Evolutionary conservation across 1,140 invertebrate genomes (phyloP).

Genomic region (Ooceraea biroi): DNA sequence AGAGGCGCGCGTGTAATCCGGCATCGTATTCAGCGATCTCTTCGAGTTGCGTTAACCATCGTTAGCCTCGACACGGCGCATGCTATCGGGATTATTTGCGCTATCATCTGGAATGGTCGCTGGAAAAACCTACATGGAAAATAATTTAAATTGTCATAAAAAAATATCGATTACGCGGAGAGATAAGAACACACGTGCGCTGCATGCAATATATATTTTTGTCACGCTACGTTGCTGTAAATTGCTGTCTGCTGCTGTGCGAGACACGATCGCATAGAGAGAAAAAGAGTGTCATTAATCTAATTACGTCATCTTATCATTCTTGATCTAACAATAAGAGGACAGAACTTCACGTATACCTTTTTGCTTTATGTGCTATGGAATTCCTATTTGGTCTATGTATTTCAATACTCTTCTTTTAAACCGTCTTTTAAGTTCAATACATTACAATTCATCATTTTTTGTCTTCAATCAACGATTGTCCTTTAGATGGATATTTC

Average conservation of each 20-base stretch:
- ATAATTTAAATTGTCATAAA: background rate
- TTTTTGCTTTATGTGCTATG: background rate
- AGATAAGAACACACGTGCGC: background rate
- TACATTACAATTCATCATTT: background rate
- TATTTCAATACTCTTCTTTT: no score
- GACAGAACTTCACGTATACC: background rate
- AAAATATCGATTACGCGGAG: background rate
- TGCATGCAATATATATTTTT: background rate
- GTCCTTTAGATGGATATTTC: no score
- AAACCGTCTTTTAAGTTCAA: no score
- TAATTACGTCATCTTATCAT: slow-evolving; percentile 3
- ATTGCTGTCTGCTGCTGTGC: background rate
- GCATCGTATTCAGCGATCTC: no score
- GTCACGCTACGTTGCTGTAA: background rate
- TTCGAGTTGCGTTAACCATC: no score
- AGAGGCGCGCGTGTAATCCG: background rate
- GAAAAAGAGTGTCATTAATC: background rate
- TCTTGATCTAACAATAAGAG: background rate
- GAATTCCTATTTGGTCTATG: no score
- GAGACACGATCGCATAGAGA: background rate
- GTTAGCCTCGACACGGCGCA: background rate
- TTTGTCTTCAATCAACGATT: background rate
- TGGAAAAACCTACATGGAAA: background rate
- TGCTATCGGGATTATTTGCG: background rate
- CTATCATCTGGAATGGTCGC: no score